Evolutionary conservation across 2,113 vertebrate genomes (phyloP), one percentile per base, ranked within the genome.

Genomic region (Barbus barbus): DNA sequence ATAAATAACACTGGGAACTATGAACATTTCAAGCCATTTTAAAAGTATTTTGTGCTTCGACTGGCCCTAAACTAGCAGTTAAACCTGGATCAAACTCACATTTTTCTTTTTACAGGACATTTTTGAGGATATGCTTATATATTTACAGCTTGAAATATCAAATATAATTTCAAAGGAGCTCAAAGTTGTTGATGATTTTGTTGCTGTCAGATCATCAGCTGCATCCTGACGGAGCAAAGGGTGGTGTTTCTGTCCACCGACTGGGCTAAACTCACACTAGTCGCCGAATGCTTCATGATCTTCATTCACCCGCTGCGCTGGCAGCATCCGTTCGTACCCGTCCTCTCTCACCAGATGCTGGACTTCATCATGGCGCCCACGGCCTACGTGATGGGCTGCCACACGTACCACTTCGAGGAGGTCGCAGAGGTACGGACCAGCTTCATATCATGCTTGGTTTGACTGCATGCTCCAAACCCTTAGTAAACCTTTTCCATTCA

Each of bases 351-450:
- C 4, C 95, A 96, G 67, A 99, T 99, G 98, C 89, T 99, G 91
- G 98, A 99, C 92, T 99, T 99, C 75, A 91, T 99, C 60, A 98
- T 99, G 98, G 98, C 98, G 0, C 98, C 98, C 0, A 99, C 97
- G 0, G 95, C 98, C 31, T 99, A 97, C 79, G 94, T 99, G 58
- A 99, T 99, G 98, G 98, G 98, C 79, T 99, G 98, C 87, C 98
- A 99, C n/a, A 78, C 93, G 1, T 94, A 94, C 88, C 94, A 99
- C 88, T 95, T 97, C 24, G 93, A 94, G 46, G 96, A 97, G 89
- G 96, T 99, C 44, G 95, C 95, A 86, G 94, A 86, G 89, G 98
- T 99, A 81, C 88, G 91, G 86, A 48, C 28, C 22, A 4, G 16
- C 11, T 24, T 31, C 46, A 16, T 38, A 22, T 81, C 22, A 5